These are phyloP conservation scores for Athetis lepigone DNA, from an alignment of 2,888 invertebrate species.

Conservation along the genomic window DNA sequence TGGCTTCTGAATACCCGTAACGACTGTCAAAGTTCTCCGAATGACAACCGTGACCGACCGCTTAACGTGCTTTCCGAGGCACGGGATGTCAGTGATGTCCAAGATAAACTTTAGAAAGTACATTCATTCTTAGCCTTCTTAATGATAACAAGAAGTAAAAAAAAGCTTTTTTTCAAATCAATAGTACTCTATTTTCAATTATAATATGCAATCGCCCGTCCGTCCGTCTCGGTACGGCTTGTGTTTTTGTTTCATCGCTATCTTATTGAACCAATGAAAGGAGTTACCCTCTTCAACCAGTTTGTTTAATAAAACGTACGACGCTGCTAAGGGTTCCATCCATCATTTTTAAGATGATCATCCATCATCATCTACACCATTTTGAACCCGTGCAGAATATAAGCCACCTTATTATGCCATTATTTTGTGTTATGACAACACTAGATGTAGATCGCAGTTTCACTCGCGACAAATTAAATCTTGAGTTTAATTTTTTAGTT, in stretches of 20 bases:
- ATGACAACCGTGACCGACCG: too few species aligned
- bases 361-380: slow-evolving; percentile 11
- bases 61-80: too few species aligned
- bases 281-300: not conserved
- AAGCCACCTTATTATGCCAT: not conserved
- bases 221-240: not conserved
- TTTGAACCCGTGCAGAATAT: not conserved
- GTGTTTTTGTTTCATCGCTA: not conserved
- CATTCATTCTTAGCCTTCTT: too few species aligned
- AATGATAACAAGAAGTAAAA: not conserved
- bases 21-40: too few species aligned
- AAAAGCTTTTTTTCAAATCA: not conserved
- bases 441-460: too few species aligned
- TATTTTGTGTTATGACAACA: not conserved
- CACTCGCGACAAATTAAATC: too few species aligned
- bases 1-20: too few species aligned
- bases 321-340: not conserved
- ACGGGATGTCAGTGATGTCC: too few species aligned
- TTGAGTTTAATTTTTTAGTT: too few species aligned
- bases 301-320: not conserved
- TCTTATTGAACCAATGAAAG: not conserved
- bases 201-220: not conserved
- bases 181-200: not conserved
- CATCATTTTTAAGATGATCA: slow-evolving; percentile 1
- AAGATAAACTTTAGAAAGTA: too few species aligned